Percentiles rank a stretch among this genome's conserved stretches.
Conservation (phyloP, 1,140 invertebrate species). For the Diabrotica virgifera region DNA sequence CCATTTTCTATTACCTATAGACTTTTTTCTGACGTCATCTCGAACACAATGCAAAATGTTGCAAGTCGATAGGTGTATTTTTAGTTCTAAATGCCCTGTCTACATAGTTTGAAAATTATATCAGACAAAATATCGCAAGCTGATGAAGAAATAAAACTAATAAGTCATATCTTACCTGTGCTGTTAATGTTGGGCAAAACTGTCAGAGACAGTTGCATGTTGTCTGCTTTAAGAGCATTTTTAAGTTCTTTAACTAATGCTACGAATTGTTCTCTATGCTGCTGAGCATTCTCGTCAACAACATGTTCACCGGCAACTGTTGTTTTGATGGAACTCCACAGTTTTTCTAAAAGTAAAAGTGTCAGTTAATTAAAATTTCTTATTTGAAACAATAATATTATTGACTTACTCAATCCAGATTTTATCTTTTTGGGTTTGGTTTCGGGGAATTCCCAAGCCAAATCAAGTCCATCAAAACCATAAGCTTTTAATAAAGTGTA, state of each 20-base stretch:
- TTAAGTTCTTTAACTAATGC: conserved; percentile 72
- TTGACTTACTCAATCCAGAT: conserved; percentile 25
- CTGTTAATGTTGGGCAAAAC: conserved; percentile 76
- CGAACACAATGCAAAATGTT: too few relatives aligned
- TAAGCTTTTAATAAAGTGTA: conserved; percentile 67
- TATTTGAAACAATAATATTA: background rate
- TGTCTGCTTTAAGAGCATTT: conserved; percentile 61
- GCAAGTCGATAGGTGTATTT: too few relatives aligned
- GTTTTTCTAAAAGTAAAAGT: conserved; percentile 34
- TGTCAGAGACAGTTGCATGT: conserved; percentile 63
- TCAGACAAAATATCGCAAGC: too few relatives aligned
- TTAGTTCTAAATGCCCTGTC: too few relatives aligned
- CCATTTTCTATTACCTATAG: too few relatives aligned
- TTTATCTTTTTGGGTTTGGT: conserved; percentile 68
- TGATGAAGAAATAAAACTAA: background rate
- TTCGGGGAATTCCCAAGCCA: conserved; percentile 84
- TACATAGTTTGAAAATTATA: too few relatives aligned
- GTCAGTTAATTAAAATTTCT: background rate
- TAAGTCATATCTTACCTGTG: conserved; percentile 54
- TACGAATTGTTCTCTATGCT: conserved; percentile 74
- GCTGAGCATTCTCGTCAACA: conserved; percentile 72
- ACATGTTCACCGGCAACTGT: conserved; percentile 65
- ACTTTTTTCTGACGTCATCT: too few relatives aligned
- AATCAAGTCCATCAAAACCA: conserved; percentile 79
- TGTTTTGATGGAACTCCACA: conserved; percentile 75